phyloP scores from a whole-genome alignment of 1,140 invertebrate genomes.

The Choristoneura fumiferana region DNA sequence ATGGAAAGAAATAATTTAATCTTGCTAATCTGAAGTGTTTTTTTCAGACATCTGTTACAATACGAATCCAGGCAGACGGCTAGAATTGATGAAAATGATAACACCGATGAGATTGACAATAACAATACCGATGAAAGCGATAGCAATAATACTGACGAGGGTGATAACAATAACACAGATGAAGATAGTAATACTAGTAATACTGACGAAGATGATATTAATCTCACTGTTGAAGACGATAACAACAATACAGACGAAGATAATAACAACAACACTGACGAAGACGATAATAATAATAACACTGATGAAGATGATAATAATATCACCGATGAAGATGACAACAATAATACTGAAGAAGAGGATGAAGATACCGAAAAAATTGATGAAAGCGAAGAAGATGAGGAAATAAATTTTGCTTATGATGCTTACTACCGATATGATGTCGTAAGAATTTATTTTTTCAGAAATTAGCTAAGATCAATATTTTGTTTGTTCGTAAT shows the following conservation, averaged over 20 bases:
- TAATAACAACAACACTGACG: neutral
- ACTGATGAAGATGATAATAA: neutral
- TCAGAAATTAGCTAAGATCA: too few species aligned
- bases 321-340: neutral
- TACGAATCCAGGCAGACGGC: neutral
- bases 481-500: too few species aligned
- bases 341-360: neutral
- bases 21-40: too few species aligned
- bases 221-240: neutral
- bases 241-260: neutral
- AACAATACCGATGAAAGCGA: too few species aligned
- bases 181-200: neutral
- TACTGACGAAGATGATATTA: constrained; percentile 3
- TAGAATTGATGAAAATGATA: too few species aligned
- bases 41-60: constrained; percentile 35
- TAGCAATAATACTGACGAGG: too few species aligned
- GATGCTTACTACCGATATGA: constrained; percentile 46
- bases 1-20: too few species aligned
- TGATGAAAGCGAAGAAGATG: neutral
- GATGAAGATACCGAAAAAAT: neutral
- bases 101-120: too few species aligned
- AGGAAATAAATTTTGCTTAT: constrained; percentile 32
- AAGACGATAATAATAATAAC: constrained; percentile 1
- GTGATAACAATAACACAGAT: too few species aligned
- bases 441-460: constrained; percentile 36